Percentiles rank a stretch among this genome's conserved stretches.
Conservation (phyloP, 37 sponge, comb jelly and placozoan species). For the Petrosia ficiformis region DNA sequence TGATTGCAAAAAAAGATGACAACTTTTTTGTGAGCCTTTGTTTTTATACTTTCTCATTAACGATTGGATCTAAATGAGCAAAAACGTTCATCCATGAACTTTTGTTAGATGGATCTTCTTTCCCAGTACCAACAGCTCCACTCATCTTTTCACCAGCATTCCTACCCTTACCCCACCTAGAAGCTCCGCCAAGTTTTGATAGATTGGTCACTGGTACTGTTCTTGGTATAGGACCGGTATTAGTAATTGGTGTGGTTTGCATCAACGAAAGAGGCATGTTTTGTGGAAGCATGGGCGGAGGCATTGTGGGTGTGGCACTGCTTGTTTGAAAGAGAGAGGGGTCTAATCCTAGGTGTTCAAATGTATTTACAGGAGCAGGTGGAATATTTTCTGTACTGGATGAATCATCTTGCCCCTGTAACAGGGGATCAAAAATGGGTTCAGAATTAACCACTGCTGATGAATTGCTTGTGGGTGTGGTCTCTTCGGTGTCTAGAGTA, state of each 20-base stretch:
- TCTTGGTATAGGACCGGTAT: no score
- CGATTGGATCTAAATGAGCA: slow-evolving; percentile 72
- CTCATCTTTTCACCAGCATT: background rate
- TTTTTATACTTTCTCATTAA: slow-evolving; percentile 72
- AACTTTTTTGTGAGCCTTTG: no score
- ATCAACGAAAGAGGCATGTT: background rate
- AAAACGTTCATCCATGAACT: slow-evolving; percentile 72
- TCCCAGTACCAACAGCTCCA: background rate
- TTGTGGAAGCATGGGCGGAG: slow-evolving; percentile 1
- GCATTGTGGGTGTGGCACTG: background rate
- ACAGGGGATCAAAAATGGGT: background rate
- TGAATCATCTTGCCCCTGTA: background rate
- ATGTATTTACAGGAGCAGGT: background rate
- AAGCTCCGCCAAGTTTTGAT: no score
- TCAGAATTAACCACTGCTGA: no score
- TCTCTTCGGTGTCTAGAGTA: background rate
- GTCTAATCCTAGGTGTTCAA: background rate
- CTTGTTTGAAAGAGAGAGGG: background rate
- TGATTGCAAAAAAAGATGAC: no score
- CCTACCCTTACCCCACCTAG: no score
- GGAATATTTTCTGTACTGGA: background rate
- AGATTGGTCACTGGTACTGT: no score
- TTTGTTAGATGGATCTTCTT: slow-evolving; percentile 1
- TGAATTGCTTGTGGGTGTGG: background rate
- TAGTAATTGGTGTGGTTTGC: background rate